Percentiles rank a stretch among this genome's conserved stretches.
Conservation (phyloP, 1,140 invertebrate species). For the Drosophila arizonae region DNA sequence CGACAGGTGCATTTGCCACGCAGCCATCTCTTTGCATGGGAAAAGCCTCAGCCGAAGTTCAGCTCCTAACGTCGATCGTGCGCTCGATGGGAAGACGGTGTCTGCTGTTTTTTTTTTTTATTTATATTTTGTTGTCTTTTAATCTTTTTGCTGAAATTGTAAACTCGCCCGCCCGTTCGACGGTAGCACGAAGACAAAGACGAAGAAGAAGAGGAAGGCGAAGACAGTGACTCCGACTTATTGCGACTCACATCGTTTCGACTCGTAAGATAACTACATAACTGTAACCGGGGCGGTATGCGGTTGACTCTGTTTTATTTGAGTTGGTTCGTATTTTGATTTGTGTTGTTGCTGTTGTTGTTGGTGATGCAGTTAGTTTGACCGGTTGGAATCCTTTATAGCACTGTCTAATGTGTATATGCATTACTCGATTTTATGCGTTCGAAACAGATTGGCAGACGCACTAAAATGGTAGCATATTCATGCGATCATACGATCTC, state of each 20-base stretch:
- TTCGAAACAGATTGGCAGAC: too few species aligned
- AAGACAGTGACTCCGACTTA: background rate
- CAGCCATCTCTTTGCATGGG: constrained; percentile 43
- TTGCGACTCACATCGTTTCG: background rate
- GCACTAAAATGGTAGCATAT: too few species aligned
- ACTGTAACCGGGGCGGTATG: constrained; percentile 9
- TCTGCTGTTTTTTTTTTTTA: constrained; percentile 30
- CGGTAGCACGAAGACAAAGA: background rate
- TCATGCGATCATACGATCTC: too few species aligned
- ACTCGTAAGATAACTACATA: constrained; percentile 9
- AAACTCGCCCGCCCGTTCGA: constrained; percentile 1
- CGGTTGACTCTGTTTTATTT: constrained; percentile 3
- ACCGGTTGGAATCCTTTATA: constrained; percentile 1
- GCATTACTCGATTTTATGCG: too few species aligned
- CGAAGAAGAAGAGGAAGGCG: background rate
- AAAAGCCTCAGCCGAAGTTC: constrained; percentile 5
- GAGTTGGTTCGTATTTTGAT: constrained; percentile 6
- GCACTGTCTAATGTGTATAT: background rate
- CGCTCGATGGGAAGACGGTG: constrained; percentile 20
- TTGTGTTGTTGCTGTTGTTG: background rate
- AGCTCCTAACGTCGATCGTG: constrained; percentile 23
- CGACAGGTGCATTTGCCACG: constrained; percentile 77
- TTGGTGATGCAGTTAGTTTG: constrained; percentile 1
- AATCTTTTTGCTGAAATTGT: constrained; percentile 5
- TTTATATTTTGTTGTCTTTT: too few species aligned